Base-by-base conservation (phyloP, 2,888 invertebrate species). In the Apodemia mormo region DNA sequence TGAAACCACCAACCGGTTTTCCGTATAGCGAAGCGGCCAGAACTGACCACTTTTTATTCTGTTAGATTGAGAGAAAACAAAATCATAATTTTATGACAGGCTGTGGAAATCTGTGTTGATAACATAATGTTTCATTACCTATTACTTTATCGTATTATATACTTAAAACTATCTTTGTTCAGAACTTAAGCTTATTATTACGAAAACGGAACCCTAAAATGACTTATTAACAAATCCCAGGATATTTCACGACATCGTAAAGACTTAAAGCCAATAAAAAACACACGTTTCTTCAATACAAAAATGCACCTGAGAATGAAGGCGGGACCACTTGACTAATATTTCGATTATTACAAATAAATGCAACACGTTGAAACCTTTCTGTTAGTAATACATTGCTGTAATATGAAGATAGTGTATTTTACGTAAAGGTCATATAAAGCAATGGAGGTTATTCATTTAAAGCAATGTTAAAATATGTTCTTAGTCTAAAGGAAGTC, bases 271-370 rank as follows among this genome's bases (percentile, higher is more conserved):
- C 88, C 81, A 86, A 85, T 83, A 88, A 89, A 86, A 90, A 89
- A 86, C 82, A 85, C 87, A 88, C 85, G 89, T 86, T 88, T 84
- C 88, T 87, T 88, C 87, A 86, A 92, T 91, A 90, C 90, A 92
- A 92, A 92, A 90, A 92, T 90, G 92, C 92, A 92, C 92, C 92
- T 92, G 92, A 92, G 92, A 90, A 92, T 90, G 90, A 88, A 91
- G 92, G 92, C 89, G 92, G 90, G 85, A 80, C 88, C 86, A 90
- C 90, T 90, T 91, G 85, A 90, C 90, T 90, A 90, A 90, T 89
- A 92, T 88, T 86, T 85, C 88, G 88, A 89, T 90, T 86, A 88
- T 85, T 85, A 89, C 85, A 85, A 85, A 88, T 85, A 82, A 86
- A 81, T 84, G 82, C 79, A 78, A 80, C 76, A 77, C 70, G 82